Conservation (phyloP, 2,888 invertebrate genomes). For the Elegia similella region DNA sequence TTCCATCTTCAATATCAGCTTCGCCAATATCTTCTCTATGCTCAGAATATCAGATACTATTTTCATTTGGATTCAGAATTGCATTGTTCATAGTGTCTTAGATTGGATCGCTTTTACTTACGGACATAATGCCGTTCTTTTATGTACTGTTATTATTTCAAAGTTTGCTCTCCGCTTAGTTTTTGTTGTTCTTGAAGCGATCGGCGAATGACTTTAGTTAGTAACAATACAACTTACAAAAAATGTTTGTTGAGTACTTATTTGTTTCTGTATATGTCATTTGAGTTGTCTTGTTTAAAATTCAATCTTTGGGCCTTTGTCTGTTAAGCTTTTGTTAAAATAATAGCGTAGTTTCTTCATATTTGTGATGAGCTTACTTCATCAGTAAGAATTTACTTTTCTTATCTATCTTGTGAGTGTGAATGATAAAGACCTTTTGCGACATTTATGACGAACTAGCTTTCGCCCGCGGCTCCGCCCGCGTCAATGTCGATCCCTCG, state of each 20-base stretch:
- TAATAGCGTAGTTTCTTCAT: too few relatives aligned
- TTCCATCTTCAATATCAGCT: not conserved
- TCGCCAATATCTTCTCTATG: not conserved
- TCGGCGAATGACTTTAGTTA: not conserved
- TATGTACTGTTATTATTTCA: not conserved
- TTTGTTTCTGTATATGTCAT: not conserved
- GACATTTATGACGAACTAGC: too few relatives aligned
- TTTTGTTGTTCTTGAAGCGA: not conserved
- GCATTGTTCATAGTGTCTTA: constrained; percentile 6
- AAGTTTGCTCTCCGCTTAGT: not conserved
- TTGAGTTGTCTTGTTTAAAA: not conserved
- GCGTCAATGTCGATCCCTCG: too few relatives aligned
- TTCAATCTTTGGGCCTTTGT: not conserved
- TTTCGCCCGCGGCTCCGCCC: too few relatives aligned
- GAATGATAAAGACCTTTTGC: too few relatives aligned
- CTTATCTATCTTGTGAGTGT: too few relatives aligned
- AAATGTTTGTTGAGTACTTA: not conserved
- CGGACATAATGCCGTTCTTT: constrained; percentile 3
- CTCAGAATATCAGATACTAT: not conserved
- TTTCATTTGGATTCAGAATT: not conserved
- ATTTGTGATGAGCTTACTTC: too few relatives aligned
- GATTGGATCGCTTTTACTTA: constrained; percentile 15
- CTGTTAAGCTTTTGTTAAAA: too few relatives aligned
- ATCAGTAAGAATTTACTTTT: too few relatives aligned
- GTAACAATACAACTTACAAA: not conserved